These are phyloP conservation scores for Mesocricetus auratus DNA, from an alignment of 2,113 vertebrate genomes.

Conservation along the genomic window DNA sequence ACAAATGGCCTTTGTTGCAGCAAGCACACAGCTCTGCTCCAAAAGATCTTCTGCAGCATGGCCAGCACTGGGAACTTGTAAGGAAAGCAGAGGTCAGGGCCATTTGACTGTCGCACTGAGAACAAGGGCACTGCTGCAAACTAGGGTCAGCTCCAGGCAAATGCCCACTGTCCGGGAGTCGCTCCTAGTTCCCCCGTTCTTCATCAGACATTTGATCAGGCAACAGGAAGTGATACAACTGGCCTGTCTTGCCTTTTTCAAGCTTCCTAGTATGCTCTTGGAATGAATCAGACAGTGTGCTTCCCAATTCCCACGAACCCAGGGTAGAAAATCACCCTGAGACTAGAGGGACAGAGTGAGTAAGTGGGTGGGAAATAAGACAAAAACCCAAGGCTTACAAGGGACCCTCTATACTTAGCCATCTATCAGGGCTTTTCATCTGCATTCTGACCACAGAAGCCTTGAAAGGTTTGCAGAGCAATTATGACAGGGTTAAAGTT, in stretches of 20 bases:
- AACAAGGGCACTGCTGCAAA: slow-evolving; percentile 16
- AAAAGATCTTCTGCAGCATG: background rate
- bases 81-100: slow-evolving; percentile 55
- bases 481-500: slow-evolving; percentile 70
- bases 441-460: slow-evolving; percentile 57
- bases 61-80: slow-evolving; percentile 50
- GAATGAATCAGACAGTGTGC: slow-evolving; percentile 83
- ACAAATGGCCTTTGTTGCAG: slow-evolving; percentile 25
- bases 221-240: slow-evolving; percentile 78
- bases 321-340: slow-evolving; percentile 78
- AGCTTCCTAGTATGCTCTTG: slow-evolving; percentile 66
- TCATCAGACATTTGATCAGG: slow-evolving; percentile 78
- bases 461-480: slow-evolving; percentile 62
- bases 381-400: slow-evolving; percentile 70
- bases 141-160: slow-evolving; percentile 37
- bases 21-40: background rate
- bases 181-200: slow-evolving; percentile 32
- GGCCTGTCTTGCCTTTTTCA: slow-evolving; percentile 55
- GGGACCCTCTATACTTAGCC: slow-evolving; percentile 76
- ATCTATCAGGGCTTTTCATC: slow-evolving; percentile 83
- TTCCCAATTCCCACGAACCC: slow-evolving; percentile 84
- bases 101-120: background rate
- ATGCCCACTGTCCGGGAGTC: background rate
- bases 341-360: slow-evolving; percentile 78
- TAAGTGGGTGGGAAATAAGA: slow-evolving; percentile 76